phyloP scores from a whole-genome alignment of 64 coral and sea anemone species.

The Stylophora pistillata region DNA sequence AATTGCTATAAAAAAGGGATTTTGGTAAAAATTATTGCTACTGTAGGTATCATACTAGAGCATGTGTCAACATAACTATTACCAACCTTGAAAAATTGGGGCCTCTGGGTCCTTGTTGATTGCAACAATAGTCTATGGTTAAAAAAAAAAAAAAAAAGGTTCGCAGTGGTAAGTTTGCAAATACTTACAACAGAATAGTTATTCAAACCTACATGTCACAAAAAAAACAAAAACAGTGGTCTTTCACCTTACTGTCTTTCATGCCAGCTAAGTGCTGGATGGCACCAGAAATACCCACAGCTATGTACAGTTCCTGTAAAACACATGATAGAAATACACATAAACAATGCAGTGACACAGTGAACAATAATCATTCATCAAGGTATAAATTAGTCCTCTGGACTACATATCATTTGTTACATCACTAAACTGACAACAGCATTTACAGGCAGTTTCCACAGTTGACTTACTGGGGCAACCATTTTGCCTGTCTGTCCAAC shows the following conservation, averaged over 20 bases:
- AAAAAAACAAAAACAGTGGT: neutral
- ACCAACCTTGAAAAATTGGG: conserved; percentile 95
- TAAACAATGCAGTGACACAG: neutral
- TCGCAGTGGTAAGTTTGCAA: neutral
- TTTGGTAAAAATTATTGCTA: too few relatives aligned
- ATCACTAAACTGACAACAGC: too few relatives aligned
- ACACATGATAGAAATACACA: neutral
- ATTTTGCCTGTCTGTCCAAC: conserved; percentile 99
- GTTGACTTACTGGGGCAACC: conserved; percentile 88
- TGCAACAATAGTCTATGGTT: conserved; percentile 82
- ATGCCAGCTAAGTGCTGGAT: conserved; percentile 99
- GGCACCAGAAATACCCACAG: conserved; percentile 96
- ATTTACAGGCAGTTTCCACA: too few relatives aligned
- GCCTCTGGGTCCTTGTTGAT: conserved; percentile 99
- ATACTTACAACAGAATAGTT: neutral
- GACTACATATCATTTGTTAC: too few relatives aligned
- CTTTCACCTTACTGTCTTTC: conserved; percentile 97
- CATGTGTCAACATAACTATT: neutral
- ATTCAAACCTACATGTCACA: conserved; percentile 6
- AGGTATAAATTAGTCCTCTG: too few relatives aligned
- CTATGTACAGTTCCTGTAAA: conserved; percentile 89
- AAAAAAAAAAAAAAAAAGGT: neutral
- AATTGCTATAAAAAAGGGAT: too few relatives aligned
- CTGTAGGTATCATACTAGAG: neutral
- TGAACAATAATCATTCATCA: neutral